A percentile compares a stretch with the other conserved stretches of the same genome.
phyloP scores from a whole-genome alignment of 2,888 invertebrate species.

The Hydropsyche betteni region DNA sequence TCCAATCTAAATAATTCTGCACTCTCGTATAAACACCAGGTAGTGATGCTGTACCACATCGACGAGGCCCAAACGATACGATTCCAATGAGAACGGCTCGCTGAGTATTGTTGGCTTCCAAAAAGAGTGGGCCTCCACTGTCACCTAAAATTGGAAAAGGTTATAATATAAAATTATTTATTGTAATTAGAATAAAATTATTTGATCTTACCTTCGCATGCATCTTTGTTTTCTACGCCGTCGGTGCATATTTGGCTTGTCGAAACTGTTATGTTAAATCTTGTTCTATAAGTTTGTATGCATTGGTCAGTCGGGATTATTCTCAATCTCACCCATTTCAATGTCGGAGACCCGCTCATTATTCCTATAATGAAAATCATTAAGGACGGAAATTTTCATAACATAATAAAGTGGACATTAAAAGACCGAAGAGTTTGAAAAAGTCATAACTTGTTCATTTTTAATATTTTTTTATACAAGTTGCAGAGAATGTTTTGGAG shows the following conservation, averaged over 20 bases:
- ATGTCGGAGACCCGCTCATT: conserved; percentile 45
- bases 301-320: conserved; percentile 47
- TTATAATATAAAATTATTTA: too few species aligned
- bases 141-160: conserved; percentile 54
- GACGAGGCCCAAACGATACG: conserved; percentile 67
- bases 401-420: too few species aligned
- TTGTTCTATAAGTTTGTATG: conserved; percentile 42
- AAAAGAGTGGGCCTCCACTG: conserved; percentile 60
- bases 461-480: too few species aligned
- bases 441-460: too few species aligned
- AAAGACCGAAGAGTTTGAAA: too few species aligned
- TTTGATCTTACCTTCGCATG: conserved; percentile 48
- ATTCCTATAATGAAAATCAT: conserved; percentile 38
- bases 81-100: conserved; percentile 58
- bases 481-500: too few species aligned
- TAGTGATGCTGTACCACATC: conserved; percentile 63
- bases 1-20: conserved; percentile 68
- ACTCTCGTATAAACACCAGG: conserved; percentile 71
- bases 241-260: conserved; percentile 47
- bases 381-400: too few species aligned
- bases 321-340: conserved; percentile 47
- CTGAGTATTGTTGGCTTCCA: conserved; percentile 52
- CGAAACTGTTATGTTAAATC: conserved; percentile 48
- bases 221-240: conserved; percentile 49
- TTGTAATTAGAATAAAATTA: too few species aligned